Evolutionary conservation across 2,113 vertebrate species (phyloP).

Genomic region (Entomyzon cyanotis): DNA sequence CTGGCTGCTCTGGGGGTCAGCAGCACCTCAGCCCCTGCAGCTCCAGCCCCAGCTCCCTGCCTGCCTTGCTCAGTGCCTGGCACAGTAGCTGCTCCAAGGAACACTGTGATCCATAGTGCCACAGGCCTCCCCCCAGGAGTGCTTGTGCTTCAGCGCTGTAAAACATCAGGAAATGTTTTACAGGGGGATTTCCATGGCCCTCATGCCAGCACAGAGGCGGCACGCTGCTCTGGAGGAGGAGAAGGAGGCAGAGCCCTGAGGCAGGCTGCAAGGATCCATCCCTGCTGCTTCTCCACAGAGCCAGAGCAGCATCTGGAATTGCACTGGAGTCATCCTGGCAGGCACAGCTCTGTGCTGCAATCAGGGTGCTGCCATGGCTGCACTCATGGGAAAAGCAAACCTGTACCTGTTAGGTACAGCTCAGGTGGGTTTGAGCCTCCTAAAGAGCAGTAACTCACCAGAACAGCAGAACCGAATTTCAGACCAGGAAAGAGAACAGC

Average conservation of each 20-base stretch:
- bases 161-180: conserved; percentile 40
- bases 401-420: background rate
- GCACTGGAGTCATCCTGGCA: background rate
- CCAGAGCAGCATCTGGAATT: background rate
- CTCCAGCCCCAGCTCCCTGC: background rate
- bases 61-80: accelerated
- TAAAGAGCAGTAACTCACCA: background rate
- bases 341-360: background rate
- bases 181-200: conserved; percentile 37
- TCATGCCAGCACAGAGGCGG: background rate
- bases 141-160: background rate
- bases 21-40: background rate
- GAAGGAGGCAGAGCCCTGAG: background rate
- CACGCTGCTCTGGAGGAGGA: background rate
- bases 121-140: background rate
- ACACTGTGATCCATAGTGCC: background rate
- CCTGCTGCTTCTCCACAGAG: background rate
- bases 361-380: background rate
- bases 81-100: background rate
- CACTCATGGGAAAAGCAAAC: background rate
- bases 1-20: background rate
- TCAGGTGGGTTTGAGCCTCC: background rate
- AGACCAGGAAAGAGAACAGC: background rate
- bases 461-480: background rate
- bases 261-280: background rate